Conservation (phyloP, 2,797 vertebrate genomes). For the Enteromius fasciolatus region DNA sequence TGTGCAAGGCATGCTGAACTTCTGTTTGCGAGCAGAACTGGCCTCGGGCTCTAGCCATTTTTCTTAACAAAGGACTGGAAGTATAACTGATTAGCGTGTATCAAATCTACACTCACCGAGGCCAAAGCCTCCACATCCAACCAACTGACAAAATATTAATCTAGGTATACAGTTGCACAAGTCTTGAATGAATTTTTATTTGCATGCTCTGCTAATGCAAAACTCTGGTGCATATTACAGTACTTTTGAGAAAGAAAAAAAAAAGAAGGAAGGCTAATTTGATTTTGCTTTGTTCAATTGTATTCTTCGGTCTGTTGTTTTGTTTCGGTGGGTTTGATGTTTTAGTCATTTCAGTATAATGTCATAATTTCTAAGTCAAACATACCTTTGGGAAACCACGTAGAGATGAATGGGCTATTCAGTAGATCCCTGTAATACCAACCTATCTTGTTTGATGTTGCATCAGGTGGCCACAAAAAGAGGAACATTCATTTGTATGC, state of each 20-base stretch:
- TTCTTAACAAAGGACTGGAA: conserved; percentile 52
- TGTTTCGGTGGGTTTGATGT: conserved; percentile 15
- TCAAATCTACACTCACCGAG: conserved; percentile 13
- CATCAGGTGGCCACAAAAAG: conserved; percentile 43
- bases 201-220: neutral
- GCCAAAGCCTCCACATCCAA: conserved; percentile 15
- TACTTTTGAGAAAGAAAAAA: neutral
- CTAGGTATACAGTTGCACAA: neutral
- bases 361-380: conserved; percentile 22
- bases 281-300: conserved; percentile 7
- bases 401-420: conserved; percentile 43
- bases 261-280: neutral
- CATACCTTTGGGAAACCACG: conserved; percentile 22
- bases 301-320: neutral
- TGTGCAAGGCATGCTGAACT: conserved; percentile 78
- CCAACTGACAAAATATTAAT: neutral
- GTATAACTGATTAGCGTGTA: conserved; percentile 42
- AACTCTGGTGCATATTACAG: neutral
- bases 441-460: conserved; percentile 41
- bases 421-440: conserved; percentile 33
- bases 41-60: conserved; percentile 65
- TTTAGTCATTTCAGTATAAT: conserved; percentile 19
- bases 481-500: conserved; percentile 48
- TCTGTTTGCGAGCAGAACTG: conserved; percentile 69
- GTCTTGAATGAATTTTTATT: neutral